Percentiles rank a stretch among this genome's conserved stretches.
phyloP scores from a whole-genome alignment of 2,113 vertebrate species.

The Pygoscelis antarcticus region DNA sequence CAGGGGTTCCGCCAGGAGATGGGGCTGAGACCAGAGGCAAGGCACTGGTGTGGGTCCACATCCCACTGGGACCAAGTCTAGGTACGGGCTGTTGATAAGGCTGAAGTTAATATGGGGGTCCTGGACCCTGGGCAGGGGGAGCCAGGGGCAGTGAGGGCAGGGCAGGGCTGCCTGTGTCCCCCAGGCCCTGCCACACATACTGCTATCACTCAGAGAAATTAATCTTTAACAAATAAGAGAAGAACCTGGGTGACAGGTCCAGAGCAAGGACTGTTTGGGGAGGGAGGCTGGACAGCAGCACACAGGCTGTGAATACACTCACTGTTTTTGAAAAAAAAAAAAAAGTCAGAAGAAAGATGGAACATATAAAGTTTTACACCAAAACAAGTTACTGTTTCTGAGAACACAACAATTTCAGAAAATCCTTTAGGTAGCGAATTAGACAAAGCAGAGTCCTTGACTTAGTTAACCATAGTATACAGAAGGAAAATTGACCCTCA shows the following conservation, averaged over 20 bases:
- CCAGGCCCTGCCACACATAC: accelerated
- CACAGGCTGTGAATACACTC: background rate
- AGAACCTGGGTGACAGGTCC: background rate
- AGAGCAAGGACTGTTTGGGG: background rate
- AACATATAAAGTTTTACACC: background rate
- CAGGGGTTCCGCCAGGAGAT: background rate
- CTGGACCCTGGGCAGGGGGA: background rate
- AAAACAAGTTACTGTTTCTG: background rate
- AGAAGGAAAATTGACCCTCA: background rate
- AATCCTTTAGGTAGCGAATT: background rate
- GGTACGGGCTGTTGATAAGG: background rate
- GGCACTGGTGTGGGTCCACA: accelerated
- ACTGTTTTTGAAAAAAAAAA: background rate
- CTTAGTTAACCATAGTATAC: background rate
- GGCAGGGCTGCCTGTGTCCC: background rate
- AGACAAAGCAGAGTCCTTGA: background rate
- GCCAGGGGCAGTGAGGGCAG: accelerated
- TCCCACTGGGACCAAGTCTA: background rate
- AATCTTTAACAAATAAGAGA: background rate
- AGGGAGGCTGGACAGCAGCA: background rate
- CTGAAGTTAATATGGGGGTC: background rate
- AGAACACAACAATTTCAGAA: background rate
- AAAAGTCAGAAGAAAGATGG: background rate
- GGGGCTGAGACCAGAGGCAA: accelerated
- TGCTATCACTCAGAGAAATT: background rate